A percentile compares a stretch with the other conserved stretches of the same genome.
Conservation (phyloP, 2,888 invertebrate genomes). For the Meliscaeva auricollis region DNA sequence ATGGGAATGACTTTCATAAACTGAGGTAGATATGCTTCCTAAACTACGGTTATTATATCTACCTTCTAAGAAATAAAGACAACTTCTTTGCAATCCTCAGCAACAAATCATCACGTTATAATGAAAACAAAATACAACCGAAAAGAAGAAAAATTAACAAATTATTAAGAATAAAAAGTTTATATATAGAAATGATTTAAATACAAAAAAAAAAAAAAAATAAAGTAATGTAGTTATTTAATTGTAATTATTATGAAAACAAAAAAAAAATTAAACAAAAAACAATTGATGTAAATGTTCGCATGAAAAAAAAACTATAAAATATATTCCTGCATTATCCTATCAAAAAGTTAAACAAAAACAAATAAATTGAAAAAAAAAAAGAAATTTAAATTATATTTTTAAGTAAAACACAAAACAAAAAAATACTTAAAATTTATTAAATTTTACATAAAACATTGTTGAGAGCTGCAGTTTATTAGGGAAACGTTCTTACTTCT, state of each 20-base stretch:
- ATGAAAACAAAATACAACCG: too few relatives aligned
- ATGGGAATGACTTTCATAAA: too few relatives aligned
- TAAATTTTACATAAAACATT: constrained; percentile 30
- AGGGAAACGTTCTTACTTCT: neutral
- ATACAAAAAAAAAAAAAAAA: constrained; percentile 42
- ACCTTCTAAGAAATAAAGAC: too few relatives aligned
- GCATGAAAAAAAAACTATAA: constrained; percentile 60
- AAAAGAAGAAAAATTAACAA: constrained; percentile 23
- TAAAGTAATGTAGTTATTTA: constrained; percentile 67
- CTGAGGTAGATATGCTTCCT: too few relatives aligned
- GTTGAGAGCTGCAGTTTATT: neutral
- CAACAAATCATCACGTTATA: constrained; percentile 37
- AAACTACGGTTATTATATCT: too few relatives aligned
- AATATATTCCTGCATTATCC: constrained; percentile 67
- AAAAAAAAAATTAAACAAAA: constrained; percentile 22
- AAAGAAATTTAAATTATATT: constrained; percentile 40
- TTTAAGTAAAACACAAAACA: constrained; percentile 47
- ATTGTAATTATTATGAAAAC: constrained; percentile 64
- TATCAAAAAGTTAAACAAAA: constrained; percentile 49
- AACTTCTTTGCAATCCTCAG: constrained; percentile 23
- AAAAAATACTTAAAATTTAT: constrained; percentile 9
- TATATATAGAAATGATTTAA: constrained; percentile 48
- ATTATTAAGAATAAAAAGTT: constrained; percentile 31
- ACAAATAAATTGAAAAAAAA: constrained; percentile 7
- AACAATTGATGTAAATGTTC: constrained; percentile 72